These are phyloP conservation scores for Agonopterix arenella DNA, from an alignment of 2,888 invertebrate species.

Conservation along the genomic window DNA sequence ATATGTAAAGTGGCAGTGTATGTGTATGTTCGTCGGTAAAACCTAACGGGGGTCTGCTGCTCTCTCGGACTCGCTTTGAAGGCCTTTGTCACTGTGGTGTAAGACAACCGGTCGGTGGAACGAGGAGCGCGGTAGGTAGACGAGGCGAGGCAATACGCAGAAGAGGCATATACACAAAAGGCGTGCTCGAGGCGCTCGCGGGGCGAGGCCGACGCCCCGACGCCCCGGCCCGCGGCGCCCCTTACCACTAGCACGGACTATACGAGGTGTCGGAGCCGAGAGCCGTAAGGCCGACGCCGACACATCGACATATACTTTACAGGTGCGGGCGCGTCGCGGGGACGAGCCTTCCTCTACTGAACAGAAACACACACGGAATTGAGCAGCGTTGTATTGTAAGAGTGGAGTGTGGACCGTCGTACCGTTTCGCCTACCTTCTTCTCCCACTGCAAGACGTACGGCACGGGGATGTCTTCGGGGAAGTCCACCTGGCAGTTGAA, in stretches of 20 bases:
- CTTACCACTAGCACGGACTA: conserved; percentile 62
- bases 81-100: conserved; percentile 77
- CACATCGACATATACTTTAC: conserved; percentile 64
- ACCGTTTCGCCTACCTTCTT: conserved; percentile 99
- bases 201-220: conserved; percentile 50
- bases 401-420: conserved; percentile 82
- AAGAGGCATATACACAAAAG: conserved; percentile 64
- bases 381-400: conserved; percentile 76
- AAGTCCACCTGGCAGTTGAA: conserved; percentile 99
- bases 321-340: conserved; percentile 66
- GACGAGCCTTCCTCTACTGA: conserved; percentile 74
- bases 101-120: conserved; percentile 43
- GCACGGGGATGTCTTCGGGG: conserved; percentile 96
- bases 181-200: conserved; percentile 53
- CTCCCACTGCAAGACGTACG: conserved; percentile 99
- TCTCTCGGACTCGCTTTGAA: conserved; percentile 77
- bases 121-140: conserved; percentile 50
- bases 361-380: conserved; percentile 76
- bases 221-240: conserved; percentile 49
- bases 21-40: conserved; percentile 52
- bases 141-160: conserved; percentile 60
- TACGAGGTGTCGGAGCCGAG: conserved; percentile 42
- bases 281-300: conserved; percentile 39
- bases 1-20: conserved; percentile 69
- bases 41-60: conserved; percentile 77